Conservation (phyloP, 2,888 invertebrate genomes). For the Zaprionus obscuricornis region DNA sequence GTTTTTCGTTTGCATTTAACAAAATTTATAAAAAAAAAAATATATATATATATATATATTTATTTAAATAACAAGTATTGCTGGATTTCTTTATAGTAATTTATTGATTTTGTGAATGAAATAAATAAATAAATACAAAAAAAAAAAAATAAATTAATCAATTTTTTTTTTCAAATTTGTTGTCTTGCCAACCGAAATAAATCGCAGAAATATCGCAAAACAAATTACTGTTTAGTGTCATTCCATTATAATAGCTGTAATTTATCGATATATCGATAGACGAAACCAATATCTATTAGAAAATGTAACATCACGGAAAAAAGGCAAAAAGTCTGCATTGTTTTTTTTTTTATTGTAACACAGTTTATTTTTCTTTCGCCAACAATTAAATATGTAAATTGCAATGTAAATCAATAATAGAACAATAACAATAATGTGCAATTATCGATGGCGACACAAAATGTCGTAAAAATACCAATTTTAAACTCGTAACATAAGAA, state of each 20-base stretch:
- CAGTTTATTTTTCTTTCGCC: constrained; percentile 3
- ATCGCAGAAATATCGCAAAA: neutral
- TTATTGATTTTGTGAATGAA: constrained; percentile 61
- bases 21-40: no score
- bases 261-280: constrained; percentile 31
- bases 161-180: no score
- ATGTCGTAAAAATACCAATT: constrained; percentile 19
- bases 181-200: constrained; percentile 2
- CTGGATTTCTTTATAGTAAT: constrained; percentile 52
- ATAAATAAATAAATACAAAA: constrained; percentile 26
- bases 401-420: constrained; percentile 48
- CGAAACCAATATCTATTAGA: constrained; percentile 21
- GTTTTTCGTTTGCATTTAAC: constrained; percentile 49
- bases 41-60: no score
- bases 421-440: constrained; percentile 38
- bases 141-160: neutral
- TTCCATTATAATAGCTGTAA: neutral
- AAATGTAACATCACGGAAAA: constrained; percentile 33
- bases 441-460: constrained; percentile 26
- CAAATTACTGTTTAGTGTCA: constrained; percentile 22
- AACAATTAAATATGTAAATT: constrained; percentile 23
- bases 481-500: constrained; percentile 12
- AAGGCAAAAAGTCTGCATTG: constrained; percentile 27
- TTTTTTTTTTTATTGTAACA: constrained; percentile 40
- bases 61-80: constrained; percentile 56